These are phyloP conservation scores for Drosophila lacteicornis DNA, from an alignment of 1,140 invertebrate genomes.

Conservation along the genomic window DNA sequence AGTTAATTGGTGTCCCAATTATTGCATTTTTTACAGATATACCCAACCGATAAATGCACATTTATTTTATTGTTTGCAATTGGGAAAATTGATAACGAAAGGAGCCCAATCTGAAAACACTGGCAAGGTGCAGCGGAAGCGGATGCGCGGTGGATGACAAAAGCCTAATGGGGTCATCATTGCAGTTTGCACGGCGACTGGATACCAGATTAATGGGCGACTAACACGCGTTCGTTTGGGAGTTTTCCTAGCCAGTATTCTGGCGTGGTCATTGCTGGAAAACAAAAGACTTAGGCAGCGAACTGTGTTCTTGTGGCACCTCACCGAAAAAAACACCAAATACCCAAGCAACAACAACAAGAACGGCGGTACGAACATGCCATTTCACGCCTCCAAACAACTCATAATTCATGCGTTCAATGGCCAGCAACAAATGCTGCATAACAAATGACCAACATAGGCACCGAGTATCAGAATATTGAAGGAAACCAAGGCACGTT, in stretches of 20 bases:
- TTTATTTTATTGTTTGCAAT: slow-evolving; percentile 47
- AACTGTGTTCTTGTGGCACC: slow-evolving; percentile 54
- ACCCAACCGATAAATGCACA: slow-evolving; percentile 47
- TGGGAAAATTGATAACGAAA: slow-evolving; percentile 48
- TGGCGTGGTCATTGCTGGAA: slow-evolving; percentile 44
- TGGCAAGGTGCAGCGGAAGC: slow-evolving; percentile 74
- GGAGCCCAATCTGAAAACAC: slow-evolving; percentile 34
- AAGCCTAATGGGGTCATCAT: slow-evolving; percentile 48
- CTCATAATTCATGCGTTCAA: slow-evolving; percentile 78
- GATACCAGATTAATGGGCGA: slow-evolving; percentile 54
- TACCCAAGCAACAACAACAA: slow-evolving; percentile 3
- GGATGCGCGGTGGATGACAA: slow-evolving; percentile 46
- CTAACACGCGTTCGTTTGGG: slow-evolving; percentile 59
- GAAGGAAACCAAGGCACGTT: slow-evolving; percentile 58
- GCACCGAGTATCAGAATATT: slow-evolving; percentile 5
- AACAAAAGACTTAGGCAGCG: slow-evolving; percentile 79
- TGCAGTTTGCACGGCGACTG: slow-evolving; percentile 53
- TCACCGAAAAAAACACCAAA: slow-evolving; percentile 10
- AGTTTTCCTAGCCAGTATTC: slow-evolving; percentile 28
- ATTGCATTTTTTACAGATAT: slow-evolving; percentile 45
- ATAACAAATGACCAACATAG: slow-evolving; percentile 73
- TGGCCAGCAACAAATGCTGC: slow-evolving; percentile 68
- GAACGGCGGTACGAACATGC: slow-evolving; percentile 69
- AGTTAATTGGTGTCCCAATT: slow-evolving; percentile 72
- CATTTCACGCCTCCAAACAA: slow-evolving; percentile 81